phyloP scores from a whole-genome alignment of 2,113 vertebrate species.

The Crotalus viridis region DNA sequence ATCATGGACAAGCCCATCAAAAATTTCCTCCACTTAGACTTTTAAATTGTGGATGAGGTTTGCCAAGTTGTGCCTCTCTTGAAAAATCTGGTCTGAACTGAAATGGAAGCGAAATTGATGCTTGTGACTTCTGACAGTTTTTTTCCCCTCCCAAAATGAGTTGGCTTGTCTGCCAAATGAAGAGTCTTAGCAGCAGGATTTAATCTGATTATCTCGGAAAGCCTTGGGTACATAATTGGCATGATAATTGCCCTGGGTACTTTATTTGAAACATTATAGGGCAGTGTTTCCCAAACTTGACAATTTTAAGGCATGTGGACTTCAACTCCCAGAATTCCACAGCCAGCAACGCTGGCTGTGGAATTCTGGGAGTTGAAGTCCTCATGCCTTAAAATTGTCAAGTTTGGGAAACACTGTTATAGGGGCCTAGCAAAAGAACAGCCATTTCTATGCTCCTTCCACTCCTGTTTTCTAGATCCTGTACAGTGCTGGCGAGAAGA shows the following conservation, averaged over 20 bases:
- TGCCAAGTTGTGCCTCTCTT: background rate
- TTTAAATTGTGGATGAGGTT: background rate
- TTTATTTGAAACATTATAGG: background rate
- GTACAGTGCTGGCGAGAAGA: constrained; percentile 83
- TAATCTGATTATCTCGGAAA: background rate
- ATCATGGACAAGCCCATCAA: background rate
- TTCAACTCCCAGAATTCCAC: too few relatives aligned
- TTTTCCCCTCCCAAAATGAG: background rate
- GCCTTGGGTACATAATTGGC: background rate
- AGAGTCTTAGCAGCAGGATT: background rate
- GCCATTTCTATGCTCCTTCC: accelerated
- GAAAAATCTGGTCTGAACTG: background rate
- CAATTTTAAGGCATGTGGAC: too few relatives aligned
- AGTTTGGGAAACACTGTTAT: too few relatives aligned
- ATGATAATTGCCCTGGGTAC: background rate
- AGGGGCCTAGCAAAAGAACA: background rate
- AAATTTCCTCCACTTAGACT: background rate
- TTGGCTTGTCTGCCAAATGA: background rate
- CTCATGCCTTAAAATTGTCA: too few relatives aligned
- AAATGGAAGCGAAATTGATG: background rate
- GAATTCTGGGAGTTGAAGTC: too few relatives aligned
- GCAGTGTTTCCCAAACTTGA: too few relatives aligned
- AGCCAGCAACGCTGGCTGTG: too few relatives aligned
- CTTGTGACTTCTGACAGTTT: background rate
- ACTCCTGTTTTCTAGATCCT: constrained; percentile 63